Evolutionary conservation across 2,113 vertebrate species (phyloP).

Genomic region (Craseonycteris thonglongyai): DNA sequence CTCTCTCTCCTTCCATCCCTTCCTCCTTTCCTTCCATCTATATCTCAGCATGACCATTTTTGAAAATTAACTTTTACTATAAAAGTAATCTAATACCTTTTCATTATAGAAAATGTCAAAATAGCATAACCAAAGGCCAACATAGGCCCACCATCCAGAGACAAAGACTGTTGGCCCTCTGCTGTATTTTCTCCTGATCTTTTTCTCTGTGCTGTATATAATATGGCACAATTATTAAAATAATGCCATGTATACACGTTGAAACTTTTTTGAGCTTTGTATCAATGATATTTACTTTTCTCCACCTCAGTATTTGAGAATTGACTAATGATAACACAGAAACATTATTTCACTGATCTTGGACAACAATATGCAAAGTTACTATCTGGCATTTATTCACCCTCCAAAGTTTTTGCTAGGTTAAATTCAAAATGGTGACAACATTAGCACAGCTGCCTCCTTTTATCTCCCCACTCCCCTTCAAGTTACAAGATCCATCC

Average conservation of each 20-base stretch:
- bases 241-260: not conserved
- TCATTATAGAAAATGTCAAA: not conserved
- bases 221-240: not conserved
- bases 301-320: not conserved
- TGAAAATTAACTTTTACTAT: not conserved
- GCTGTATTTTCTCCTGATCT: not conserved
- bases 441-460: conserved; percentile 44
- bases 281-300: not conserved
- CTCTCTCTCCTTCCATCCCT: not conserved
- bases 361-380: conserved; percentile 14
- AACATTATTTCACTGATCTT: conserved; percentile 13
- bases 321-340: conserved; percentile 14
- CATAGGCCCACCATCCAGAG: not conserved
- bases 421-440: conserved; percentile 35
- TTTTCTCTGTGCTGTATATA: not conserved
- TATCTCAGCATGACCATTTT: not conserved
- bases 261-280: conserved; percentile 11
- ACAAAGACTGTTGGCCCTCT: not conserved
- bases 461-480: conserved; percentile 55
- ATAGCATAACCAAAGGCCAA: conserved; percentile 3
- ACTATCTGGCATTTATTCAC: conserved; percentile 54
- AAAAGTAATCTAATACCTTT: not conserved
- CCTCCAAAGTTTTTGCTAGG: conserved; percentile 17
- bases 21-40: not conserved
- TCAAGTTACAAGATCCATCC: not conserved